A percentile compares a stretch with the other conserved stretches of the same genome.
These are phyloP conservation scores for Trididemnum clinides DNA, from an alignment of 23 tunicate species.

Conservation along the genomic window DNA sequence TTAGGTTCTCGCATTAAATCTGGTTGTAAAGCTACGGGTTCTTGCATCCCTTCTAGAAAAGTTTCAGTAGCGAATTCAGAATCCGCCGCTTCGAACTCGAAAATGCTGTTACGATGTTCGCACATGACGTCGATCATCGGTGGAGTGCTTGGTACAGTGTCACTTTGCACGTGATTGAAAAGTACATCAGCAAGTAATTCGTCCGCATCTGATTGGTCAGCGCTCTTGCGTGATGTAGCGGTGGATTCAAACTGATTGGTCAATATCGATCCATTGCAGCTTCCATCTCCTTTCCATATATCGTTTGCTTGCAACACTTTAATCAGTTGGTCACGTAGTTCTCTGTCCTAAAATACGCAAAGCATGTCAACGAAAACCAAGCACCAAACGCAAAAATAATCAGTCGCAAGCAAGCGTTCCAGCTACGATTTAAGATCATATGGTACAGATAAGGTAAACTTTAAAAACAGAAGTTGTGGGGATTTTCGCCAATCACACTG, in stretches of 20 bases:
- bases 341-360: constrained; percentile 19
- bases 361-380: too few species aligned
- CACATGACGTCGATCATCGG: constrained; percentile 30
- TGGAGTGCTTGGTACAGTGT: constrained; percentile 48
- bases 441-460: too few species aligned
- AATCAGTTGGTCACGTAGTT: background rate
- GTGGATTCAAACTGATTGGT: constrained; percentile 13
- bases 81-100: background rate
- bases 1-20: background rate
- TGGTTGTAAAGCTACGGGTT: background rate
- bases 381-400: too few species aligned
- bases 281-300: background rate
- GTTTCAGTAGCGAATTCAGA: background rate
- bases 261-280: background rate
- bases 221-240: constrained; percentile 2
- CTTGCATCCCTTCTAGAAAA: background rate
- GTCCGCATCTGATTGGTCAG: constrained; percentile 61
- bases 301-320: background rate
- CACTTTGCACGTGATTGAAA: constrained; percentile 18
- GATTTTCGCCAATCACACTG: too few species aligned
- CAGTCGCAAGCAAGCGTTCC: too few species aligned
- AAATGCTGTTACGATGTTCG: background rate
- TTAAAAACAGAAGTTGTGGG: too few species aligned
- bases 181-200: constrained; percentile 57
- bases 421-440: too few species aligned